Percentiles rank a stretch among this genome's conserved stretches.
These are phyloP conservation scores for Daubentonia madagascariensis DNA, from an alignment of 2,113 vertebrate species.

Conservation along the genomic window DNA sequence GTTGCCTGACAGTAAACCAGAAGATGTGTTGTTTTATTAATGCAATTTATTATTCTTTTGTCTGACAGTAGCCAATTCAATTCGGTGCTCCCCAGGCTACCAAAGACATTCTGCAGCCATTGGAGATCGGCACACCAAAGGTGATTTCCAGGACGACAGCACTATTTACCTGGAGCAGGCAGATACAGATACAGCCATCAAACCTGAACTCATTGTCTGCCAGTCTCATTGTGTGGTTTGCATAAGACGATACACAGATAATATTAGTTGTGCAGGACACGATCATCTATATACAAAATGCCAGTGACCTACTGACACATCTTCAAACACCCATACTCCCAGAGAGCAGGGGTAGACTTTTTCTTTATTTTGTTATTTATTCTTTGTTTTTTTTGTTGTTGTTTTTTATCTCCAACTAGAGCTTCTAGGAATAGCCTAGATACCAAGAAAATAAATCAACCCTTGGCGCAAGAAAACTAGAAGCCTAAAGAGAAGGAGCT, in stretches of 20 bases:
- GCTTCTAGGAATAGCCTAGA: neutral
- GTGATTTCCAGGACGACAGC: neutral
- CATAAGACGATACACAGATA: neutral
- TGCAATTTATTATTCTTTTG: constrained; percentile 48
- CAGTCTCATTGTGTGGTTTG: neutral
- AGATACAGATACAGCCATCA: neutral
- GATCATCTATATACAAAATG: neutral
- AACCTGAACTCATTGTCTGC: neutral
- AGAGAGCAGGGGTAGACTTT: neutral
- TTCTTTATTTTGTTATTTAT: neutral
- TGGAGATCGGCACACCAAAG: neutral
- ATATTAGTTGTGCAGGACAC: neutral
- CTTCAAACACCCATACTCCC: neutral
- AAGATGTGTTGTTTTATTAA: constrained; percentile 35
- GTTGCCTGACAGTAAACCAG: neutral
- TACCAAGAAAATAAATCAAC: constrained; percentile 16
- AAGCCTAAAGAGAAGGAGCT: neutral
- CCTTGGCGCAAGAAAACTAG: neutral
- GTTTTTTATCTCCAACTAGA: neutral
- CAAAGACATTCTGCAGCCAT: neutral
- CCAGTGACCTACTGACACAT: neutral
- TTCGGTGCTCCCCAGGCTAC: neutral
- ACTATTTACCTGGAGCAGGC: neutral
- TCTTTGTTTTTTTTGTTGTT: neutral
- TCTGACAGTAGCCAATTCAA: constrained; percentile 12